Conservation (phyloP, 2,888 invertebrate genomes). For the Trichogramma evanescens region DNA sequence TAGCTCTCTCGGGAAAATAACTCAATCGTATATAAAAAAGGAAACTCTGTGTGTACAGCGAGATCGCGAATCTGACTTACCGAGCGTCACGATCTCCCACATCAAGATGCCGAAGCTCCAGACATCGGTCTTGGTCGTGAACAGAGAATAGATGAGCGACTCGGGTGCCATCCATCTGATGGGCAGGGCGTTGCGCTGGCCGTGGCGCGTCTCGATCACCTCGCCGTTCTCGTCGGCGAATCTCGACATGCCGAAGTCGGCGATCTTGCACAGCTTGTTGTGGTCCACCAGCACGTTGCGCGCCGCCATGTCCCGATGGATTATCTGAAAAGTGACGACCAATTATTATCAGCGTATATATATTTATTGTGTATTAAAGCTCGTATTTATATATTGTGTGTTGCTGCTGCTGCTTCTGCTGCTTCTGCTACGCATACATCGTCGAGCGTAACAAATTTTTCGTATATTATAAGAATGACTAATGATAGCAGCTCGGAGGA, state of each 20-base stretch:
- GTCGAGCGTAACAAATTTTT: no score
- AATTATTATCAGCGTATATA: no score
- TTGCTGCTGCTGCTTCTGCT: no score
- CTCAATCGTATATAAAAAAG: no score
- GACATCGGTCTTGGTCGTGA: conserved; percentile 75
- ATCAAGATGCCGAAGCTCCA: conserved; percentile 82
- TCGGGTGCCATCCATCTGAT: conserved; percentile 85
- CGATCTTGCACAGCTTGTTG: conserved; percentile 80
- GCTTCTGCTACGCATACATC: no score
- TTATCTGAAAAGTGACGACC: conserved; percentile 56
- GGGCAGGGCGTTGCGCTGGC: conserved; percentile 55
- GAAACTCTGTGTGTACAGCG: no score
- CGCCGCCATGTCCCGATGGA: conserved; percentile 78
- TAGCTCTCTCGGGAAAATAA: no score
- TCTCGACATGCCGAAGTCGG: conserved; percentile 81
- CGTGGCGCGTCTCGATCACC: conserved; percentile 50
- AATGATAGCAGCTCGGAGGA: no score
- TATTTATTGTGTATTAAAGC: no score
- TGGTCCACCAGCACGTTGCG: conserved; percentile 77
- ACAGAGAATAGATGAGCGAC: conserved; percentile 68
- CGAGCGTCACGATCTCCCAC: conserved; percentile 83
- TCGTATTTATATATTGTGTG: no score
- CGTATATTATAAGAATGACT: no score
- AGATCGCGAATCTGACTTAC: conserved; percentile 42
- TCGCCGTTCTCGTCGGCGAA: conserved; percentile 52